phyloP scores from a whole-genome alignment of 2,797 vertebrate genomes.

The Spizella passerina region DNA sequence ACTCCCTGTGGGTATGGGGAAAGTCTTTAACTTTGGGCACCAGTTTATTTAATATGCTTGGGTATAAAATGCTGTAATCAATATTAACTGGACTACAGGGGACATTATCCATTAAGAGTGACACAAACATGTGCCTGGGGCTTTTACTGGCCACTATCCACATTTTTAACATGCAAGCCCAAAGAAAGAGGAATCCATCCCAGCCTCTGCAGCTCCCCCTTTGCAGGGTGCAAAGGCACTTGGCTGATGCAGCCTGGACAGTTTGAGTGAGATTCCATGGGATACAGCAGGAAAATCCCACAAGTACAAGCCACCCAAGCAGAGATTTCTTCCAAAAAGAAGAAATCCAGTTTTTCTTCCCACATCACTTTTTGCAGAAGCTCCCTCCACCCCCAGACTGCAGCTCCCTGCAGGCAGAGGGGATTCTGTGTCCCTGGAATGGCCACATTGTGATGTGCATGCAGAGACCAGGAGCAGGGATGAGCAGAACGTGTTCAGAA shows the following conservation, averaged over 20 bases:
- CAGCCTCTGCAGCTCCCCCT: neutral
- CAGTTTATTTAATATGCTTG: neutral
- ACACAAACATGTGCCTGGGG: neutral
- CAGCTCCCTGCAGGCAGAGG: neutral
- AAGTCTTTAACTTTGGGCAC: neutral
- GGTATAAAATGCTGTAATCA: neutral
- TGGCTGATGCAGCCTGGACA: neutral
- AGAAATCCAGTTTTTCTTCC: neutral
- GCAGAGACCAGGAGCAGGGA: neutral
- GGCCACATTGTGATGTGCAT: rapidly evolving
- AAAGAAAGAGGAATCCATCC: neutral
- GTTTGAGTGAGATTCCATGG: neutral
- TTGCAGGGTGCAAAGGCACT: neutral
- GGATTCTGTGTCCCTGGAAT: neutral
- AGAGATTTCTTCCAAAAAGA: neutral
- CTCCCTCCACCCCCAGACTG: neutral
- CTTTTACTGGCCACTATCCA: neutral
- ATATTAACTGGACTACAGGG: neutral
- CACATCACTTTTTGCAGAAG: neutral
- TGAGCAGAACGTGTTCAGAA: neutral
- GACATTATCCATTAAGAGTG: neutral
- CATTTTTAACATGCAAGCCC: neutral
- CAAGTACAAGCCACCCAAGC: neutral
- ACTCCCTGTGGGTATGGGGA: neutral
- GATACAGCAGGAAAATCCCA: neutral